Base-by-base conservation (phyloP, 2,888 invertebrate species). In the Marasmarcha lunaedactyla region DNA sequence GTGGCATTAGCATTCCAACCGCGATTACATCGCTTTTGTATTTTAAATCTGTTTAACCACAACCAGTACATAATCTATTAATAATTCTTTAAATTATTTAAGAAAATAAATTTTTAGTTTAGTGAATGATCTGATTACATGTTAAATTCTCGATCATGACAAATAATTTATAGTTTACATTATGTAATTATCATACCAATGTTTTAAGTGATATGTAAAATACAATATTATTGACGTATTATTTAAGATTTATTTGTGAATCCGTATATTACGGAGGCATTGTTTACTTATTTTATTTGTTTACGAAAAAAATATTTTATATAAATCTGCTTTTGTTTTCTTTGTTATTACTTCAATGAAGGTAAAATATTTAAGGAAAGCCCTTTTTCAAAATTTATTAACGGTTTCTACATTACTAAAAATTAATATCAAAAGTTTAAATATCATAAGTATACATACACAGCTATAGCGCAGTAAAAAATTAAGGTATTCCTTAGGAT, bases 201-300 rank as follows among this genome's bases (percentile, higher is more conserved):
- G 50, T 51, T 44, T 59, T 65, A 65, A 61, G 55, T 51, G 56
- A 54, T 57, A 58, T 54, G 50, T 51, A 49, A 46, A 46, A 51
- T 50, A 35, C 41, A 50, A 52, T 45, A 45, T 40, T 47, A 50
- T 44, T 38, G 9, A 10, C 3, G 4, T 3, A 30, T 30, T 30
- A 30, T 30, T 30, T 20, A 20, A 20, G 20, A 20, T 20, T 20
- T 20, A 20, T 45, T 43, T 49, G 50, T 52, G 54, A 55, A 55
- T 77, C 54, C 78, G 73, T 79, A 78, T 77, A 79, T 81, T 81
- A 79, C 66, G 78, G 70, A 68, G 54, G 53, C 57, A 50, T 57
- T 69, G 66, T 74, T 73, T 72, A 76, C 72, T 69, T 57, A 14
- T 57, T 58, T 66, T 68, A 67, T 71, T 74, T 68, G 70, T 58